These are phyloP conservation scores for Periparus ater DNA, from an alignment of 2,797 vertebrate genomes.

Conservation along the genomic window DNA sequence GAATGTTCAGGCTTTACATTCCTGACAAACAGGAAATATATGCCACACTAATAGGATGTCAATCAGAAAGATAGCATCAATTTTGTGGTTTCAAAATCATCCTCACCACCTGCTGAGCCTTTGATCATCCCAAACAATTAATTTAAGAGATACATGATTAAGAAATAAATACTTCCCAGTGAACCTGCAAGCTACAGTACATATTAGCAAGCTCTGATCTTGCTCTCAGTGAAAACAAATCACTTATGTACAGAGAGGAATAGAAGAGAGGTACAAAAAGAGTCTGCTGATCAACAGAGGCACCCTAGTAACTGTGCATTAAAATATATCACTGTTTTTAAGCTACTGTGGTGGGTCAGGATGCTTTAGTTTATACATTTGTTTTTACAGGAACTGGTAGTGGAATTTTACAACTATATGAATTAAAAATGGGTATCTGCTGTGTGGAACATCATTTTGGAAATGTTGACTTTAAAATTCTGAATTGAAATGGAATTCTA, in stretches of 20 bases:
- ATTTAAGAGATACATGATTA: slow-evolving; percentile 80
- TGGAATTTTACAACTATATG: neutral
- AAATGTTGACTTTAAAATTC: neutral
- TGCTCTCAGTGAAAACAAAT: neutral
- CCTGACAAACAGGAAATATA: slow-evolving; percentile 82
- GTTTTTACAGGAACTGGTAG: neutral
- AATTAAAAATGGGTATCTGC: neutral
- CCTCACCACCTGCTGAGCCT: slow-evolving; percentile 79
- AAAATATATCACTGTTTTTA: neutral
- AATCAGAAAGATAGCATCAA: slow-evolving; percentile 82
- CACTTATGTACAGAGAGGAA: neutral
- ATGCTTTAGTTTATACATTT: neutral
- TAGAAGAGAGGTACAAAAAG: neutral
- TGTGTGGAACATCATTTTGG: neutral
- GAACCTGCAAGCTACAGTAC: slow-evolving; percentile 48
- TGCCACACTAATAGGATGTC: slow-evolving; percentile 76
- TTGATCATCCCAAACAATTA: slow-evolving; percentile 84
- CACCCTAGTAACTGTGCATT: neutral
- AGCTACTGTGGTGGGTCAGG: neutral
- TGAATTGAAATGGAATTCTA: neutral
- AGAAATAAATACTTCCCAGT: slow-evolving; percentile 70
- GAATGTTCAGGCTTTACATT: slow-evolving; percentile 76
- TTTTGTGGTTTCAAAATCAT: slow-evolving; percentile 83
- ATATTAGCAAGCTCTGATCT: slow-evolving; percentile 32
- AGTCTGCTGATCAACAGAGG: neutral